Percentiles rank a stretch among this genome's conserved stretches.
These are phyloP conservation scores for Hypolimnas misippus DNA, from an alignment of 2,888 invertebrate species.

Conservation along the genomic window DNA sequence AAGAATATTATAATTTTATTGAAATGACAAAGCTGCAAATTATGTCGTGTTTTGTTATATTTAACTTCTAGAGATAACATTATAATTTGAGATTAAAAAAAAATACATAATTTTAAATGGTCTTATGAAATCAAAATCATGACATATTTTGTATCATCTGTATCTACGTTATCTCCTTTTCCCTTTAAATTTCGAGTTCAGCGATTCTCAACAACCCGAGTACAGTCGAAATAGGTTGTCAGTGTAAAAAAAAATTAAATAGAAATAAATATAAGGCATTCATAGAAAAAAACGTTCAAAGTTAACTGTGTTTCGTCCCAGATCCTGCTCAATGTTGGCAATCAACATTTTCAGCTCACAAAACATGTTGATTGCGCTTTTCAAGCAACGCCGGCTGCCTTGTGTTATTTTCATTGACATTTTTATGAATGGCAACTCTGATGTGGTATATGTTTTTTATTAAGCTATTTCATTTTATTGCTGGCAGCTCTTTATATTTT, in stretches of 20 bases:
- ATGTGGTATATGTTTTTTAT: neutral
- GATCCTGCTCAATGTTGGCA: constrained; percentile 37
- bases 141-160: too few relatives aligned
- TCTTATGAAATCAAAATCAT: too few relatives aligned
- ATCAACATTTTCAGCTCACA: constrained; percentile 32
- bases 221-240: neutral
- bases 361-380: constrained; percentile 40
- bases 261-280: neutral
- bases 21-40: too few relatives aligned
- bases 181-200: too few relatives aligned
- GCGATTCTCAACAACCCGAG: too few relatives aligned
- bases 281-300: constrained; percentile 2
- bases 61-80: too few relatives aligned
- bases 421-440: constrained; percentile 20
- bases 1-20: too few relatives aligned
- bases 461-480: neutral
- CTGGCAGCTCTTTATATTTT: neutral
- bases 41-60: too few relatives aligned
- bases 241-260: neutral
- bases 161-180: too few relatives aligned
- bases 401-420: constrained; percentile 18
- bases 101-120: too few relatives aligned
- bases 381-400: constrained; percentile 23
- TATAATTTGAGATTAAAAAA: too few relatives aligned
- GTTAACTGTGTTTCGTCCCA: constrained; percentile 24